Evolutionary conservation across 2,113 vertebrate genomes (phyloP).

Genomic region (Beaufortia kweichowensis): DNA sequence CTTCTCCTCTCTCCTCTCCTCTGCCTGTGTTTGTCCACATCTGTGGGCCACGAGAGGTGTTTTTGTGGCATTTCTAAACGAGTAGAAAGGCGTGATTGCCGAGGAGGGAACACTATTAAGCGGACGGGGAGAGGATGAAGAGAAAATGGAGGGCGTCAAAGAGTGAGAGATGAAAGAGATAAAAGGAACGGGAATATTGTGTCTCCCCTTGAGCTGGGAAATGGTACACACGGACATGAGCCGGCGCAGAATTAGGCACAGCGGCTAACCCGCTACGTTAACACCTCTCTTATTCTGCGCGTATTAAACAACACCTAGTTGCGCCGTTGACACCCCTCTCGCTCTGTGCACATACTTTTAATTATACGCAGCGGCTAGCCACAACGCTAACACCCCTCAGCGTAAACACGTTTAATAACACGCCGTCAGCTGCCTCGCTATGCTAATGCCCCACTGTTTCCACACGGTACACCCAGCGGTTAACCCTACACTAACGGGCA

Average conservation of each 20-base stretch:
- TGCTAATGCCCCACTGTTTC: constrained; percentile 26
- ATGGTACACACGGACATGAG: constrained; percentile 43
- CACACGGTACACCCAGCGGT: background rate
- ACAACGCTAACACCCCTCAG: background rate
- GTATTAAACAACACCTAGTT: constrained; percentile 25
- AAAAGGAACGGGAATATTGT: constrained; percentile 44
- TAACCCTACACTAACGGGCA: constrained; percentile 2
- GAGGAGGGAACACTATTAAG: constrained; percentile 38
- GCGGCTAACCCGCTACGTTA: constrained; percentile 33
- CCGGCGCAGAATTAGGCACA: constrained; percentile 39
- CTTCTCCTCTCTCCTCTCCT: background rate
- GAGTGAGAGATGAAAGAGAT: constrained; percentile 50
- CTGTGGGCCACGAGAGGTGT: background rate
- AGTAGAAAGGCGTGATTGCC: constrained; percentile 32
- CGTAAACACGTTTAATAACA: constrained; percentile 20
- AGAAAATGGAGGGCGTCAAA: constrained; percentile 42
- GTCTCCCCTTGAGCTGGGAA: constrained; percentile 52
- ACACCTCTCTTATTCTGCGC: constrained; percentile 18
- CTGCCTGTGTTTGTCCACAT: background rate
- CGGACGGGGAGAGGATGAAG: constrained; percentile 41
- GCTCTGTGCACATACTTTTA: background rate
- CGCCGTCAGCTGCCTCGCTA: constrained; percentile 19
- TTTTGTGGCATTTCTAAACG: constrained; percentile 24
- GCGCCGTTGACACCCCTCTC: constrained; percentile 17
- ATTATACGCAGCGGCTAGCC: constrained; percentile 32